Conservation (phyloP, 2,113 vertebrate species). For the Ictalurus furcatus region DNA sequence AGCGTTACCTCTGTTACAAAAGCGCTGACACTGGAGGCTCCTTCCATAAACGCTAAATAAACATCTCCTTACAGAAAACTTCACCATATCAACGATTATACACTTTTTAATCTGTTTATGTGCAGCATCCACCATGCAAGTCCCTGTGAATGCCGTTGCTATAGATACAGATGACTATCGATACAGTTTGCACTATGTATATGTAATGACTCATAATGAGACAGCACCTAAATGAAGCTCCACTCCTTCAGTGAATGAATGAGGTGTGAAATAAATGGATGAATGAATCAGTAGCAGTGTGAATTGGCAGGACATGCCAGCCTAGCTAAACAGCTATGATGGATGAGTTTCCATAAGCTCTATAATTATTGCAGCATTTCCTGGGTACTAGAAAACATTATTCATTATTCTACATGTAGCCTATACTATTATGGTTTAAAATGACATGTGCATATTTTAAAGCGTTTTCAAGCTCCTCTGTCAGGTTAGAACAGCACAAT, state of each 20-base stretch:
- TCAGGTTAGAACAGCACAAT: not conserved
- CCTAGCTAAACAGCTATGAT: no score
- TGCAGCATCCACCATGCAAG: no score
- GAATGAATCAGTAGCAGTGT: not conserved
- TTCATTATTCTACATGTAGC: not conserved
- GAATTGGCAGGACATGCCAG: no score
- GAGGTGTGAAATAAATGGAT: not conserved
- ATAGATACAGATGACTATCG: not conserved
- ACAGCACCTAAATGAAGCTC: not conserved
- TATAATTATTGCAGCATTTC: not conserved
- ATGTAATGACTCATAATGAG: no score
- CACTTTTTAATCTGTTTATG: no score
- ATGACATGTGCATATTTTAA: not conserved
- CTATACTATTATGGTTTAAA: not conserved
- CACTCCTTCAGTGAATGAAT: not conserved
- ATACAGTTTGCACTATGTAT: not conserved
- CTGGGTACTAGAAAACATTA: not conserved
- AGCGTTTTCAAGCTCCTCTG: not conserved
- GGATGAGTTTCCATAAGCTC: not conserved
- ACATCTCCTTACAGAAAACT: no score
- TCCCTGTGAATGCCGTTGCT: not conserved
- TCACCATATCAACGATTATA: no score
- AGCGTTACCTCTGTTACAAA: no score
- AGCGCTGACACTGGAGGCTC: no score
- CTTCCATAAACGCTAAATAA: no score